Percentiles rank a stretch among this genome's conserved stretches.
These are phyloP conservation scores for Parazoanthus atlanticus DNA, from an alignment of 92 coral and sea anemone species.

Conservation along the genomic window DNA sequence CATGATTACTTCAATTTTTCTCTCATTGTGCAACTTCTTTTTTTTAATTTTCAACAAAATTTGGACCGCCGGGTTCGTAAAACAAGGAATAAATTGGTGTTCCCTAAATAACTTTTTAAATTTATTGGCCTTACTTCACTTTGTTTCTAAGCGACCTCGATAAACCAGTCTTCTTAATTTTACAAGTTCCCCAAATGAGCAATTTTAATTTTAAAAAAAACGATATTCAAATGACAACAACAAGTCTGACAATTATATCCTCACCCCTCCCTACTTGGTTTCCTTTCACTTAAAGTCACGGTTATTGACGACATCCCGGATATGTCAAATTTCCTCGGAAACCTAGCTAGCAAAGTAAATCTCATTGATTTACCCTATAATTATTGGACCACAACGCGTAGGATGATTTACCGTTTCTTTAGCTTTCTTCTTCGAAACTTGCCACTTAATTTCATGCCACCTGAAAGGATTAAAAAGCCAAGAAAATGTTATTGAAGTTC, in stretches of 20 bases:
- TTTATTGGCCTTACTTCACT: too few relatives aligned
- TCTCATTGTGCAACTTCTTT: too few relatives aligned
- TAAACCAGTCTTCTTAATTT: too few relatives aligned
- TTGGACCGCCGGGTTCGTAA: too few relatives aligned
- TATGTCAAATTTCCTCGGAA: background rate
- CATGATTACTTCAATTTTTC: too few relatives aligned
- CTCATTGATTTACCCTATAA: background rate
- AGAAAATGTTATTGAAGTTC: background rate
- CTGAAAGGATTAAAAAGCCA: background rate
- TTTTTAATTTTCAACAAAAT: too few relatives aligned
- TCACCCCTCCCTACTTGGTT: conserved; percentile 16
- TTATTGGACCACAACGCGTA: background rate
- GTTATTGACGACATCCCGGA: conserved; percentile 11
- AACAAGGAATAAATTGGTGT: too few relatives aligned
- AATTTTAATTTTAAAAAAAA: too few relatives aligned
- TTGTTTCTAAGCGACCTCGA: too few relatives aligned
- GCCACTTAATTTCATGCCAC: background rate
- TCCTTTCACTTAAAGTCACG: conserved; percentile 17
- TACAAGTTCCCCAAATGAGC: too few relatives aligned
- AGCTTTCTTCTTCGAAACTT: background rate
- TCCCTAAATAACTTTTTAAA: too few relatives aligned
- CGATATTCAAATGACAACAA: too few relatives aligned
- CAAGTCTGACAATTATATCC: background rate
- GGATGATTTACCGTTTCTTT: background rate
- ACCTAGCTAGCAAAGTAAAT: background rate